Conservation (phyloP, 2,888 invertebrate genomes). For the Arge pagana region DNA sequence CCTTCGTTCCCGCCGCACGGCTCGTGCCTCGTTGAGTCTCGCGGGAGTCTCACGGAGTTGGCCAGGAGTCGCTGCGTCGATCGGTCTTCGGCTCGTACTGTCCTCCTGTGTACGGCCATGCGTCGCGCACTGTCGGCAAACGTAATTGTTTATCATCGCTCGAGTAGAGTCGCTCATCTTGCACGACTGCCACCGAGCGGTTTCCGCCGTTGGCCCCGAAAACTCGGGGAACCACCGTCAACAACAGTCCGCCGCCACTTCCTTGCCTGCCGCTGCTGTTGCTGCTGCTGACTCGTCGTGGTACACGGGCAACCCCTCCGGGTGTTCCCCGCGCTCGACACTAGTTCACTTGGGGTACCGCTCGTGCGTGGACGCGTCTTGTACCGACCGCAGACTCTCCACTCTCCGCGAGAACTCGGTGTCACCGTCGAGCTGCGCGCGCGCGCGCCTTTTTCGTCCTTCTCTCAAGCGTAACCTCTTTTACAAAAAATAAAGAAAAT, state of each 20-base stretch:
- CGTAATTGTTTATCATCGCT: too few species aligned
- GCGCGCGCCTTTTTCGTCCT: background rate
- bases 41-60: conserved; percentile 17
- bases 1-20: conserved; percentile 24
- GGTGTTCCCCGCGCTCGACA: conserved; percentile 13
- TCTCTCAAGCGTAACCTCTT: too few species aligned
- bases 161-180: too few species aligned
- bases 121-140: conserved; percentile 35
- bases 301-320: conserved; percentile 14
- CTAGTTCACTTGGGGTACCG: conserved; percentile 11
- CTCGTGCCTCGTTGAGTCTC: conserved; percentile 22
- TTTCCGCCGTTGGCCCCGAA: conserved; percentile 6
- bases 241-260: too few species aligned
- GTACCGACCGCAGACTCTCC: background rate
- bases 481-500: too few species aligned
- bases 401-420: background rate
- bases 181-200: background rate
- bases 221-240: conserved; percentile 11
- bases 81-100: conserved; percentile 42
- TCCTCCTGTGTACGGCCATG: conserved; percentile 48
- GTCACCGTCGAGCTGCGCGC: conserved; percentile 12
- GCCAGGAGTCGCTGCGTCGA: conserved; percentile 29
- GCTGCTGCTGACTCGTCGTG: conserved; percentile 10
- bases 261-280: conserved; percentile 10
- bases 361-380: conserved; percentile 11